These are phyloP conservation scores for Pagetopsis macropterus DNA, from an alignment of 2,797 vertebrate species.

Conservation along the genomic window DNA sequence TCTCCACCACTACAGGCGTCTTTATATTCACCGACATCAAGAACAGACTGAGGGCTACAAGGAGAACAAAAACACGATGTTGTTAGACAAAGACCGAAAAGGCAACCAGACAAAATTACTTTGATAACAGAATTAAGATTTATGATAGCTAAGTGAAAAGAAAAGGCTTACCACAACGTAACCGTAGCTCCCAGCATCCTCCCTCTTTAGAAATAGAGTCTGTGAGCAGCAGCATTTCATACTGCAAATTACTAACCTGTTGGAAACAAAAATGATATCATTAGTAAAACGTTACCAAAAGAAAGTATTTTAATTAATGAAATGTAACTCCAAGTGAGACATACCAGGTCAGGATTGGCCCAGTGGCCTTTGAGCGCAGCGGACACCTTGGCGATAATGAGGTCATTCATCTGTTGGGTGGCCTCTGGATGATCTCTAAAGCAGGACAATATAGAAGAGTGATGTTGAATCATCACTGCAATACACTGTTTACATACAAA, in stretches of 20 bases:
- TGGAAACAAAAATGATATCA: neutral
- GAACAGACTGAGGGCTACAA: conserved; percentile 94
- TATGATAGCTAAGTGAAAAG: neutral
- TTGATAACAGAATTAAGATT: neutral
- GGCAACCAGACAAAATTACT: neutral
- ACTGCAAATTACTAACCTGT: conserved; percentile 97
- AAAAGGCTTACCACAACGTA: conserved; percentile 91
- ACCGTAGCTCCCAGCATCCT: conserved; percentile 96
- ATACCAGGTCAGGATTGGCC: conserved; percentile 98
- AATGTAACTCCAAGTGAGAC: conserved; percentile 33
- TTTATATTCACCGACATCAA: conserved; percentile 99
- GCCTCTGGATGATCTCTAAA: conserved; percentile 96
- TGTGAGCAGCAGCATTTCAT: conserved; percentile 97
- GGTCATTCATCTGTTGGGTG: conserved; percentile 98
- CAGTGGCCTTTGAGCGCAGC: conserved; percentile 97
- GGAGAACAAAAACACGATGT: neutral
- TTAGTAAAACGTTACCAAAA: neutral
- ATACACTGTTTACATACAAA: neutral
- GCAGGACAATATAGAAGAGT: neutral
- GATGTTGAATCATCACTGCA: neutral
- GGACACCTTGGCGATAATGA: conserved; percentile 97
- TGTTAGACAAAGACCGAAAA: neutral
- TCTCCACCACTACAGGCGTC: conserved; percentile 97
- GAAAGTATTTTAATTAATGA: neutral
- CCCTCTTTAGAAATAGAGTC: conserved; percentile 98